Conservation (phyloP, 1,140 invertebrate species). For the Yoshiicerus persimilis region DNA sequence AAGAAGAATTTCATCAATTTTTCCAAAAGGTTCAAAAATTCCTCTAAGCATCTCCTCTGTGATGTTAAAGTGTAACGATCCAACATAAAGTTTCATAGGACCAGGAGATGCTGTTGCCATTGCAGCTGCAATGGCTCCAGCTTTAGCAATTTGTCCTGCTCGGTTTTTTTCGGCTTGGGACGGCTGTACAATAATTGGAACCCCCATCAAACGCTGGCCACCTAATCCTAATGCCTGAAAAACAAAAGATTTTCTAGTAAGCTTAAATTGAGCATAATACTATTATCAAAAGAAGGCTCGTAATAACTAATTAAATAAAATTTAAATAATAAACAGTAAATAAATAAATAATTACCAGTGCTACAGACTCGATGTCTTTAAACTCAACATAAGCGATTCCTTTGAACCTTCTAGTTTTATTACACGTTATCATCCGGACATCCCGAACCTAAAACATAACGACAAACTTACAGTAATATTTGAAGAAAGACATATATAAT, state of each 20-base stretch:
- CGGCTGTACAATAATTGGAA: conserved; percentile 97
- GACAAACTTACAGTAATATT: neutral
- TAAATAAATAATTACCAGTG: conserved; percentile 66
- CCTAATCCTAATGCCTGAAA: conserved; percentile 90
- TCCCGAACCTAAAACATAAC: conserved; percentile 70
- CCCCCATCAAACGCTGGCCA: conserved; percentile 92
- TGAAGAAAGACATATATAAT: neutral
- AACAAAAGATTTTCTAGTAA: neutral
- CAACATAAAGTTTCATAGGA: conserved; percentile 95
- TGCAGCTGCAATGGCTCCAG: conserved; percentile 63
- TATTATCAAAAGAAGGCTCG: too few relatives aligned
- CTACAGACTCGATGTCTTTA: conserved; percentile 94
- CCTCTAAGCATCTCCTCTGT: conserved; percentile 98
- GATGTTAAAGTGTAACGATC: conserved; percentile 97
- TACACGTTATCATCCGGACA: conserved; percentile 97
- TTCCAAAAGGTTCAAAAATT: conserved; percentile 99
- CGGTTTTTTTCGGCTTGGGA: conserved; percentile 99
- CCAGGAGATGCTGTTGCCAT: conserved; percentile 67
- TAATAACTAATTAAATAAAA: conserved; percentile 3
- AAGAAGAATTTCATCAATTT: conserved; percentile 95
- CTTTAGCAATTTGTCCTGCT: conserved; percentile 76
- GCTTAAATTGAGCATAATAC: too few relatives aligned
- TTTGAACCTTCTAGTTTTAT: conserved; percentile 97
- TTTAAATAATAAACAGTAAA: neutral
- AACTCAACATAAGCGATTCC: conserved; percentile 99